phyloP scores from a whole-genome alignment of 2,888 invertebrate species.

The Cantharis flavilabris region DNA sequence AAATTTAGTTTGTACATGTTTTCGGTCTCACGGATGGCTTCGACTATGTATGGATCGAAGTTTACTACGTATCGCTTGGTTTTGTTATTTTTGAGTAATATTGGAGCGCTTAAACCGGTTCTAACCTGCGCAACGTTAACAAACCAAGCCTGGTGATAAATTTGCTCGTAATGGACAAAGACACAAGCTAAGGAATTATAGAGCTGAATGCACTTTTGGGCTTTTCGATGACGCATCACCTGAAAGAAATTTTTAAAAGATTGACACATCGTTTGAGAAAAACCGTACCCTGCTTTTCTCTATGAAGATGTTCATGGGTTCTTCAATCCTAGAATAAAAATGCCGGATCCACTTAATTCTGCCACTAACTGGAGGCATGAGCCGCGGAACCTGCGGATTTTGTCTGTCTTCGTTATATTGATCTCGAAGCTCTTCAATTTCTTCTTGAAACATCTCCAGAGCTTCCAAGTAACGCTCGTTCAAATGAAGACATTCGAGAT shows the following conservation, averaged over 20 bases:
- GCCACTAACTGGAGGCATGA: conserved; percentile 80
- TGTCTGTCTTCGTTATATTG: conserved; percentile 79
- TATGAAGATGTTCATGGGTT: conserved; percentile 71
- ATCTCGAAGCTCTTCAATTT: conserved; percentile 73
- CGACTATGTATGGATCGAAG: conserved; percentile 72
- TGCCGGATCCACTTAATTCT: conserved; percentile 84
- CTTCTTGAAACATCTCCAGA: conserved; percentile 67
- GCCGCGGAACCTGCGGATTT: conserved; percentile 72
- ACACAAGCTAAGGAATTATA: conserved; percentile 81
- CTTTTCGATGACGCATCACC: conserved; percentile 67
- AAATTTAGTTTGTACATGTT: conserved; percentile 78
- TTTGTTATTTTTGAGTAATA: conserved; percentile 69
- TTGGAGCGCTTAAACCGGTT: conserved; percentile 69
- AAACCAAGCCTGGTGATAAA: conserved; percentile 82
- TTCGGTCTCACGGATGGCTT: conserved; percentile 79
- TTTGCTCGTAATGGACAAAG: conserved; percentile 80
- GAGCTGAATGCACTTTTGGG: conserved; percentile 74
- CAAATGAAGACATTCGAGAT: conserved; percentile 72
- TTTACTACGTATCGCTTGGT: conserved; percentile 71
- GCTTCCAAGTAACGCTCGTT: conserved; percentile 77
- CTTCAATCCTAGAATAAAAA: conserved; percentile 72
- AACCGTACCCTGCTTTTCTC: conserved; percentile 42
- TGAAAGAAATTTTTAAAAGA: neutral
- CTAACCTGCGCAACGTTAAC: conserved; percentile 66
- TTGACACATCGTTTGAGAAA: neutral